These are phyloP conservation scores for Gymnoscelis rufifasciata DNA, from an alignment of 2,888 invertebrate genomes.

Conservation along the genomic window DNA sequence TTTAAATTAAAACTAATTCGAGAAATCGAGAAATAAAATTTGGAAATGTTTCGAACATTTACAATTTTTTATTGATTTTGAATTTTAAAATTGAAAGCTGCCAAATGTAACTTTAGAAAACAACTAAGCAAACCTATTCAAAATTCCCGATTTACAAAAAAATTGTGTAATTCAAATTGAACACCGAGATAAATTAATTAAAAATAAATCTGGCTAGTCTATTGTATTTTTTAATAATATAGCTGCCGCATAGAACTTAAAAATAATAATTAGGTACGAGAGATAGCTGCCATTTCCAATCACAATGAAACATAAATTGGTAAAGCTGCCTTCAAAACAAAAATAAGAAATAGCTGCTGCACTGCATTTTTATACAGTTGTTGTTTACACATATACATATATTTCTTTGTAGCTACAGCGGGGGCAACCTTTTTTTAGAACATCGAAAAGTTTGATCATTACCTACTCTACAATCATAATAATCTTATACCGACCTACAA, in stretches of 20 bases:
- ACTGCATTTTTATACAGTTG: not conserved
- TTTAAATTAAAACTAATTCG: no score
- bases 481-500: conserved; percentile 7
- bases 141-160: no score
- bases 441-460: not conserved
- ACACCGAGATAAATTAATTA: no score
- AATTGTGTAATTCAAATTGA: no score
- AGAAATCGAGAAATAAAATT: no score
- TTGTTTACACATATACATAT: not conserved
- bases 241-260: no score
- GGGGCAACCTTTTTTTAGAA: not conserved
- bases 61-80: no score
- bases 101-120: not conserved
- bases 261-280: no score
- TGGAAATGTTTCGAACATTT: no score
- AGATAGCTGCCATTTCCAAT: not conserved
- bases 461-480: not conserved
- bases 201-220: no score
- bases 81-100: not conserved
- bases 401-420: conserved; percentile 9
- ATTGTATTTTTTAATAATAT: no score
- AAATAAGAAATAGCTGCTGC: not conserved
- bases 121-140: no score
- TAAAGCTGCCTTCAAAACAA: not conserved
- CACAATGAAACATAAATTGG: not conserved